phyloP scores from a whole-genome alignment of 2,888 invertebrate genomes.

The Atrina japonica region DNA sequence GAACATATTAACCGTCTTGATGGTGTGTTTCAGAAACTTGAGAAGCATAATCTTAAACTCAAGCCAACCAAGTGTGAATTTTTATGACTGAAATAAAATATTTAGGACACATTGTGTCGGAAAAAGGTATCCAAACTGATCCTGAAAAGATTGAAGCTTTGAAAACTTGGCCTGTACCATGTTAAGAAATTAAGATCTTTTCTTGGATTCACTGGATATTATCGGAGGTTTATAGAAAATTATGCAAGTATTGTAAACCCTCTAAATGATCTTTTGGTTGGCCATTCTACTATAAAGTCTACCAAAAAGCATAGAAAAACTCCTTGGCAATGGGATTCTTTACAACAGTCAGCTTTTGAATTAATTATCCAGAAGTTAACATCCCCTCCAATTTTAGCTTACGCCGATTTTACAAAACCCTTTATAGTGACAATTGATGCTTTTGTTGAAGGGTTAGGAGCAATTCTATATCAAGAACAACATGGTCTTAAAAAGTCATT shows the following conservation, averaged over 20 bases:
- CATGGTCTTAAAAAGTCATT: constrained; percentile 1
- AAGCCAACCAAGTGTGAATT: background rate
- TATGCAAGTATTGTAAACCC: too few relatives aligned
- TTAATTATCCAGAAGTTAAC: constrained; percentile 7
- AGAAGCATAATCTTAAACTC: background rate
- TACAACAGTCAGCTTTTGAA: constrained; percentile 25
- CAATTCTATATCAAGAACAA: constrained; percentile 28
- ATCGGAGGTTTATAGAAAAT: too few relatives aligned
- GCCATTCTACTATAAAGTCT: too few relatives aligned
- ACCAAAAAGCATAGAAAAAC: background rate
- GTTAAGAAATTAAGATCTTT: too few relatives aligned
- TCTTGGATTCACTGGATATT: too few relatives aligned
- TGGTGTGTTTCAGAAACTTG: constrained; percentile 3
- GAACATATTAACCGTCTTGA: background rate
- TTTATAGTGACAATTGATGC: constrained; percentile 26
- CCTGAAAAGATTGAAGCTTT: too few relatives aligned
- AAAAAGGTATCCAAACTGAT: too few relatives aligned
- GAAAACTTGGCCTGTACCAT: too few relatives aligned
- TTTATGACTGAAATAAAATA: too few relatives aligned
- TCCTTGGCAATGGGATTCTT: constrained; percentile 12
- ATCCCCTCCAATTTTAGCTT: too few relatives aligned
- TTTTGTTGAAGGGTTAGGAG: constrained; percentile 19
- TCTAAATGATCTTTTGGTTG: too few relatives aligned
- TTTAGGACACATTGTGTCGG: too few relatives aligned
- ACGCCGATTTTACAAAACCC: constrained; percentile 33